Base-by-base conservation (phyloP, 1,140 invertebrate genomes). In the Zaprionus africanus region DNA sequence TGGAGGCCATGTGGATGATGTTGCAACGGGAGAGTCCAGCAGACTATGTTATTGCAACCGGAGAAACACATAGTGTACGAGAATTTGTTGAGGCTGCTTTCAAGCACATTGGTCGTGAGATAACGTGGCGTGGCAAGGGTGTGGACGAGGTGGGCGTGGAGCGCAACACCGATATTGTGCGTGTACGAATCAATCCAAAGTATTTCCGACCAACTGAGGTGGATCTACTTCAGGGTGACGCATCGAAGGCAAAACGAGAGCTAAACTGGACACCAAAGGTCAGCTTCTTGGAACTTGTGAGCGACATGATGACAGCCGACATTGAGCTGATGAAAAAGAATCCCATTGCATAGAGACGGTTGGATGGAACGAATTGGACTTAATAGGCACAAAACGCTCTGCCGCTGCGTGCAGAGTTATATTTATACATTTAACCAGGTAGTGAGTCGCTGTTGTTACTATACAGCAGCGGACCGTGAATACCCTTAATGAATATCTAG, bases 1-100 rank as follows among this genome's bases (percentile, higher is more conserved):
- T 99, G 31, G 97, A 99, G 97, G 99, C 98, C 12, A 99, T 99
- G 99, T 99, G 99, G 99, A 93, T 99, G 90, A 99, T 99, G 97
- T 94, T 99, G n/a, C 99, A 99, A 93, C 96, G 97, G 92, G 95
- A 98, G 0, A 93, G 94, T 51, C 97, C 99, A 0, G 97, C 99
- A 57, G 99, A 99, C 94, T 99, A 97, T 94, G 99, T 99, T 2
- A 98, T 99, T 81, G 98, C 99, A 2, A 99, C 98, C 4, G 98
- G 98, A 17, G 96, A 99, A 93, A 95, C 96, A 6, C 98, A 99
- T 92, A 99, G 97, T 93, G 99, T 99, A 1, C 94, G 97, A 43
- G 98, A 99, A 94, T 99, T 99, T 95, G 98, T 99, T 0, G 98
- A 99, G 93, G 95, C 95, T 26, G 95, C 98, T 4, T 99, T 99